Conservation (phyloP, 2,797 vertebrate species). For the Bradypus variegatus region DNA sequence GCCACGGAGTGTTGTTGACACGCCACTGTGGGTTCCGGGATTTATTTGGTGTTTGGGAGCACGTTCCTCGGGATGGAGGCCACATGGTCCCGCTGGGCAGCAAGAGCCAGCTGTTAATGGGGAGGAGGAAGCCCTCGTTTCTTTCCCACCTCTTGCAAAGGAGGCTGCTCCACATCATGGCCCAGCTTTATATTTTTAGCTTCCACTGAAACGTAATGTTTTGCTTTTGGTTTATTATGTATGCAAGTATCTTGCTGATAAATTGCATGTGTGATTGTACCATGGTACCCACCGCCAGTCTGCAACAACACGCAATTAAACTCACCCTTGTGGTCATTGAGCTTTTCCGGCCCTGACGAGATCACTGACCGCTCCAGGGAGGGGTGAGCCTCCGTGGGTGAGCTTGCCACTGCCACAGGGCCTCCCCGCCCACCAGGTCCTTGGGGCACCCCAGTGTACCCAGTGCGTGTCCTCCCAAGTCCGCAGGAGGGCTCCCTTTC, state of each 20-base stretch:
- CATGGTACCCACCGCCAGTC: constrained; percentile 54
- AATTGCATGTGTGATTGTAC: constrained; percentile 57
- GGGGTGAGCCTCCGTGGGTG: neutral
- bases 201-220: constrained; percentile 18
- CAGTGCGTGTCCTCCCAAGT: rapidly evolving
- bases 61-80: constrained; percentile 16
- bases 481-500: neutral
- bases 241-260: constrained; percentile 61
- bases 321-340: constrained; percentile 58
- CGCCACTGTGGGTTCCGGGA: constrained; percentile 56
- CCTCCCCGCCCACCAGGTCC: neutral
- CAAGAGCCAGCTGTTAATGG: constrained; percentile 31
- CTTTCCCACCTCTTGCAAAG: neutral
- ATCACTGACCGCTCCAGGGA: constrained; percentile 48
- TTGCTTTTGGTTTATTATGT: constrained; percentile 59
- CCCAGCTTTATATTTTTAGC: constrained; percentile 47
- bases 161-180: neutral
- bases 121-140: neutral
- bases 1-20: constrained; percentile 63
- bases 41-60: constrained; percentile 52
- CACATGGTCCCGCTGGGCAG: constrained; percentile 22
- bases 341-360: constrained; percentile 53
- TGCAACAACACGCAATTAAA: constrained; percentile 55
- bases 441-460: rapidly evolving
- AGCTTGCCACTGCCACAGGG: neutral